These are phyloP conservation scores for Lepilemur ruficaudatus DNA, from an alignment of 2,797 vertebrate species.

Conservation along the genomic window DNA sequence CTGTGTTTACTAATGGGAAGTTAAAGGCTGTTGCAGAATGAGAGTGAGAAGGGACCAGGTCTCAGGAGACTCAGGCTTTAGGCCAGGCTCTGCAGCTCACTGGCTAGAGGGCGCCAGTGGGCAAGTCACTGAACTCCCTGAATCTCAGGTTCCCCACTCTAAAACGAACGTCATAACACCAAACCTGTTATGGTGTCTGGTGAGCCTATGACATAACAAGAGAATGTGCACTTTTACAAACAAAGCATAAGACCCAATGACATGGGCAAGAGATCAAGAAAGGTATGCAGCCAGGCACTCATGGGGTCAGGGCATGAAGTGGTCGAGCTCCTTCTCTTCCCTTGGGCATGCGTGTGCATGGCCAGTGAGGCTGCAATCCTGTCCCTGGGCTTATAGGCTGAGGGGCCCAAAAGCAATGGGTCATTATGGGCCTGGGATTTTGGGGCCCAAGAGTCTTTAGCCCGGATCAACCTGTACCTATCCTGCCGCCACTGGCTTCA, in stretches of 20 bases:
- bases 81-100: neutral
- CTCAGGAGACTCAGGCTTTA: neutral
- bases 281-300: neutral
- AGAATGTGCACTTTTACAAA: neutral
- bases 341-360: neutral
- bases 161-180: neutral
- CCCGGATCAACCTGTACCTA: constrained; percentile 81
- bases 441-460: neutral
- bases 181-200: neutral
- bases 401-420: neutral
- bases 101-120: neutral
- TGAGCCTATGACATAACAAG: neutral
- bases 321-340: neutral
- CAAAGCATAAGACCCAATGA: neutral
- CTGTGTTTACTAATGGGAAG: neutral
- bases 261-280: neutral
- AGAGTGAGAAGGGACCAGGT: neutral
- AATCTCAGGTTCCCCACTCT: neutral
- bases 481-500: constrained; percentile 83
- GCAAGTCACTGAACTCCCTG: neutral
- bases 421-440: neutral
- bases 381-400: neutral
- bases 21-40: neutral
- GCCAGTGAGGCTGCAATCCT: neutral
- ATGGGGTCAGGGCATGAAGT: neutral